Percentiles rank a stretch among this genome's conserved stretches.
Evolutionary conservation across 35 echinoderm and acorn worm species (phyloP).

Genomic region (Apostichopus californicus): DNA sequence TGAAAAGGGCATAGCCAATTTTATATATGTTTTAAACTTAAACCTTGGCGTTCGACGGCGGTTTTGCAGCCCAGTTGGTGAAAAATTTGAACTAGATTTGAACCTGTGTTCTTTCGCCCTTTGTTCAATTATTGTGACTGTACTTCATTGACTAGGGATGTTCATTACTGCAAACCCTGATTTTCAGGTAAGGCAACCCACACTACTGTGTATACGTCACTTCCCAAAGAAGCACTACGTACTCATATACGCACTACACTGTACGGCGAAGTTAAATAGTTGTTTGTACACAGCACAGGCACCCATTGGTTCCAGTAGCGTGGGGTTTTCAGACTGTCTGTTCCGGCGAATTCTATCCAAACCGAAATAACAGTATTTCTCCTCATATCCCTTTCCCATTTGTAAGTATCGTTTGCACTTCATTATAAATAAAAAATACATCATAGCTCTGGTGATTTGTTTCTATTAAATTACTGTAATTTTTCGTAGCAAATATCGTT

Average conservation of each 20-base stretch:
- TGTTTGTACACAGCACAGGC: background rate
- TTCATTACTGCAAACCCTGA: slow-evolving; percentile 15
- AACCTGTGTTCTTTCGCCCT: background rate
- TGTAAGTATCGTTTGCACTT: background rate
- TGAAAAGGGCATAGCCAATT: too few relatives aligned
- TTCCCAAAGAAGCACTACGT: background rate
- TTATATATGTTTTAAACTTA: background rate
- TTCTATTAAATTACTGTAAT: background rate
- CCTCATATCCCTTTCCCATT: background rate
- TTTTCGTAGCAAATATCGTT: slow-evolving; percentile 4
- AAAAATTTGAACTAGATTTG: background rate
- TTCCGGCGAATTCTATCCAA: background rate
- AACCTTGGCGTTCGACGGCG: too few relatives aligned
- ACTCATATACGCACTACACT: background rate
- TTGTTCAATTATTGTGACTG: background rate
- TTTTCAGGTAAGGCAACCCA: slow-evolving; percentile 47
- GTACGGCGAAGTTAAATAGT: background rate
- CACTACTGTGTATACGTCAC: slow-evolving; percentile 29
- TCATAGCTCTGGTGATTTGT: background rate
- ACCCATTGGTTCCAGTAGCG: slow-evolving; percentile 24
- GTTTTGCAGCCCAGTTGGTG: too few relatives aligned
- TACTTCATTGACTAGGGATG: background rate
- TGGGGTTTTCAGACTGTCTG: slow-evolving; percentile 3
- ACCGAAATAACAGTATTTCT: background rate
- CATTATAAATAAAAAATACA: background rate